Evolutionary conservation across 2,797 vertebrate genomes (phyloP), one percentile per base, ranked within the genome.

Genomic region (Phylloscopus collybita): DNA sequence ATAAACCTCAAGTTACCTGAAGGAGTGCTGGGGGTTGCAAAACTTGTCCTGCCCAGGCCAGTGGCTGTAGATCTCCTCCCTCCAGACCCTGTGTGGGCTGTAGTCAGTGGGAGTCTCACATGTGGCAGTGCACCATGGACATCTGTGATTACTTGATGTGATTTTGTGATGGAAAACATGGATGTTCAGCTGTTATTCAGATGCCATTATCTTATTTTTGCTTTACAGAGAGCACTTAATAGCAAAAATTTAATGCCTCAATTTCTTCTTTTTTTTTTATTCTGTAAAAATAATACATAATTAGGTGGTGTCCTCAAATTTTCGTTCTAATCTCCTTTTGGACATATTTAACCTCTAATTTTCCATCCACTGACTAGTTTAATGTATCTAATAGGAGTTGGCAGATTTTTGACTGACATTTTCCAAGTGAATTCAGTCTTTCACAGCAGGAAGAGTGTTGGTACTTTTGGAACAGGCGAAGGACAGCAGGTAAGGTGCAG

Each of bases 101-200:
- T 8, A 26, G 34, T 36, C 38, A 30, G 20, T 7, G 25, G 30
- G 38, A 67, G 2, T 21, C 20, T n/a, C 25, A 10, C 5, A 0
- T 3, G 0, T 14, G 53, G 34, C 38, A 69, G 20, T 0, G 0
- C 36, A 17, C 38, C 3, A 0, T 17, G 29, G 42, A 38, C 40
- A 27, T 20, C n/a, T 40, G 45, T n/a, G 66, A 62, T 66, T 80
- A 51, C 3, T 0, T 38, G 5, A 27, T 1, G 9, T 49, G 9
- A 16, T 74, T 84, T 81, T 62, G 4, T 27, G 47, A 45, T 7
- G 26, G 73, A 78, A 70, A 29, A 40, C 19, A 18, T 42, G 20
- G 51, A 40, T 45, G 8, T 69, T 69, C 59, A 75, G 27, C 42
- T 13, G 34, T 47, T 70, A 10, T 7, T 62, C 38, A 32, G 27